Evolutionary conservation across 2,113 vertebrate species (phyloP).

Genomic region (Chlorodrepanis virens): DNA sequence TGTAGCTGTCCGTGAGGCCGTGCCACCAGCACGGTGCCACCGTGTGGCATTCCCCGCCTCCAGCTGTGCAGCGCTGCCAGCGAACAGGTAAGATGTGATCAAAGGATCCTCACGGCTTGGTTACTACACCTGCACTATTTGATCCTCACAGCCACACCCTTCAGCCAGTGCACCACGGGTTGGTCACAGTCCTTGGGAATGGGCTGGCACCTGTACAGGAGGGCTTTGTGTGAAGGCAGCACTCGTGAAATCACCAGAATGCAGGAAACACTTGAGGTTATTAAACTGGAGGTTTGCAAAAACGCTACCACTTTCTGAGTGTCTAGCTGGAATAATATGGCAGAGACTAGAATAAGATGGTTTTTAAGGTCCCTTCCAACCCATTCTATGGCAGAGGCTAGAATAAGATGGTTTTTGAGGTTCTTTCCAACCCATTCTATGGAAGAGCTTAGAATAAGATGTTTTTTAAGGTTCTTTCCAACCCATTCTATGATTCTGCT

Average conservation of each 20-base stretch:
- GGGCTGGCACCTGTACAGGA: rapidly evolving
- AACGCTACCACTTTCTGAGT: rapidly evolving
- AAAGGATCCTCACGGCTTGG: rapidly evolving
- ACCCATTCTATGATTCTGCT: not conserved
- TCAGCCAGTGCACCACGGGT: rapidly evolving
- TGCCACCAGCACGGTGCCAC: not conserved
- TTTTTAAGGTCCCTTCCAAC: too few species aligned
- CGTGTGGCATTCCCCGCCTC: not conserved
- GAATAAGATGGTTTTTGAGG: not conserved
- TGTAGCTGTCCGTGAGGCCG: not conserved
- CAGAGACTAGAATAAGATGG: too few species aligned
- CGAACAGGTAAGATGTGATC: rapidly evolving
- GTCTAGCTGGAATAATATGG: not conserved
- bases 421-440: not conserved
- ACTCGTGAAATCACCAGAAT: not conserved
- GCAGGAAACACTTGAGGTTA: not conserved
- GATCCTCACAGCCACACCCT: too few species aligned
- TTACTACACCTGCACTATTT: rapidly evolving
- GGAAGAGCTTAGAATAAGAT: not conserved
- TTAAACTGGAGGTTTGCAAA: not conserved
- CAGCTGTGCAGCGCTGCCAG: not conserved
- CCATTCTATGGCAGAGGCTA: too few species aligned
- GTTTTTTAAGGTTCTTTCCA: not conserved
- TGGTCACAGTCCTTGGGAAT: not conserved
- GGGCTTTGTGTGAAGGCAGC: not conserved